phyloP scores from a whole-genome alignment of 35 echinoderm and acorn worm species.

The Lytechinus pictus region DNA sequence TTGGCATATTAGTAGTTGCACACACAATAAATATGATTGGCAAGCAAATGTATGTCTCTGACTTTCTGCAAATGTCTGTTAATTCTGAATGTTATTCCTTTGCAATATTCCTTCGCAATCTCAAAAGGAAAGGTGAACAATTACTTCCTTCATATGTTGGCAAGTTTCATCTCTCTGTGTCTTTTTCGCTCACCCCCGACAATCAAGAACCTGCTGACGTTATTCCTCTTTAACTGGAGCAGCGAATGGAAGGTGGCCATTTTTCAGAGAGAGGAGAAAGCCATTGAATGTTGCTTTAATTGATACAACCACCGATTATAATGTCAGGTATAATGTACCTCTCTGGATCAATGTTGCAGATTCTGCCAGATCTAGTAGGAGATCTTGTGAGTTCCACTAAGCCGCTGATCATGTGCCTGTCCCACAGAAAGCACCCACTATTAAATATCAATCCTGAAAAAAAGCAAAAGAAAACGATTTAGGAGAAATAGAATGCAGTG shows the following conservation, averaged over 20 bases:
- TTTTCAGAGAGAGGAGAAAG: not conserved
- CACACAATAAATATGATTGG: not conserved
- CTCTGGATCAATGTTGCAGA: not conserved
- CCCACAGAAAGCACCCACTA: not conserved
- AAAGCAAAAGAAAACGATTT: not conserved
- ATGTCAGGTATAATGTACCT: not conserved
- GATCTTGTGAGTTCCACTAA: not conserved
- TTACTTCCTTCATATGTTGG: not conserved
- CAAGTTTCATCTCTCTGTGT: conserved; percentile 41
- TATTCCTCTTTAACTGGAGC: not conserved
- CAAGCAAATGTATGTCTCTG: not conserved
- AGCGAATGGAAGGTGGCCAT: conserved; percentile 5
- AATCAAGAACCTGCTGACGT: not conserved
- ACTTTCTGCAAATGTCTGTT: not conserved
- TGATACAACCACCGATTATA: not conserved
- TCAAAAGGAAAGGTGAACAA: not conserved
- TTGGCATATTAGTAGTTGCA: not conserved
- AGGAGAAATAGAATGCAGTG: no score
- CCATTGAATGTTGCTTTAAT: conserved; percentile 28
- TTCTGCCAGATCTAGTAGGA: not conserved
- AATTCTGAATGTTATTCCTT: not conserved
- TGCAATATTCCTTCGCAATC: not conserved
- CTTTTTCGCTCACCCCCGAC: conserved; percentile 33
- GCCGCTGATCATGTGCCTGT: not conserved
- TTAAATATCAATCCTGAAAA: not conserved